Base-by-base conservation (phyloP, 1,140 invertebrate species). In the Bicyclus anynana region DNA sequence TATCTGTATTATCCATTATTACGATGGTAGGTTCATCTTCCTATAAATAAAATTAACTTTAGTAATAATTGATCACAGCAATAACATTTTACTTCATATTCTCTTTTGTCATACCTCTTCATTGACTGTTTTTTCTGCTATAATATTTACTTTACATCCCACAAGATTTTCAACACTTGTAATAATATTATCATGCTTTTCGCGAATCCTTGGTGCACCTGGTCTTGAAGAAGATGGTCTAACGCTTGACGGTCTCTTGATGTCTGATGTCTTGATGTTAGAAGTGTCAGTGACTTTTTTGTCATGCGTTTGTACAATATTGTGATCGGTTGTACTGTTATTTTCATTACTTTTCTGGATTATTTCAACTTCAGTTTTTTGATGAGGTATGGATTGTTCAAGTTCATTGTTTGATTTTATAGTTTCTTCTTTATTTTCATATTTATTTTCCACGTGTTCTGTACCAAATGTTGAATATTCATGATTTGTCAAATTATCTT, bases 211-310 rank as follows among this genome's bases (percentile, higher is more conserved):
- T 5, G 95, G 95, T 18, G 95, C 94, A 42, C 94, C 94, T 0
- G 95, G 95, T 53, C 95, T 89, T 12, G 94, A 94, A 59, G 94
- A 95, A 0, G 93, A 91, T 4, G 94, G 94, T 63, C 94, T 90
- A 0, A 92, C 92, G 69, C 91, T 93, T 13, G 92, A 90, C n/a
- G 93, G 92, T 51, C 93, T 87, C 26, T 92, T 65, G 42, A 54
- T 14, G 33, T 51, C 29, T n/a, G 5, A n/a, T n/a, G n/a, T 87
- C 26, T 92, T 65, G 42, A 54, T 14, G 33, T 51, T 33, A 10
- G 5, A 9, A 49, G 13, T 14, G 14, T 50, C 47, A 21, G 21
- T 14, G 23, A 38, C 14, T 49, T 57, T 54, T 46, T n/a, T 53
- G 33, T 56, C 58, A 37, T 5, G 9, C 17, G 29, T 1, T 12